Conservation (phyloP, 2,797 vertebrate genomes). For the Enteromius treurensis region DNA sequence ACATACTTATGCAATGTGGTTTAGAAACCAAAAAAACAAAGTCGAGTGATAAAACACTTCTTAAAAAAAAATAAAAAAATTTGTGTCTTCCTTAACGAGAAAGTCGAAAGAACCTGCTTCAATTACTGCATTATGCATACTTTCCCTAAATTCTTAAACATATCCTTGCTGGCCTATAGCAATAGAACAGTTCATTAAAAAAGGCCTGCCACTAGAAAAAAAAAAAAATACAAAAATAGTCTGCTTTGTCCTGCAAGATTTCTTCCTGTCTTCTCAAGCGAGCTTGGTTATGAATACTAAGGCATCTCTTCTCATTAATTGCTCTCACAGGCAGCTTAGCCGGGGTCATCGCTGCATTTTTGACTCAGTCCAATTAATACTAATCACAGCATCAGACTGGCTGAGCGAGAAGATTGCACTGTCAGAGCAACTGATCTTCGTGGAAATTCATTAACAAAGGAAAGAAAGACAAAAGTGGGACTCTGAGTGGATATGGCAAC, state of each 20-base stretch:
- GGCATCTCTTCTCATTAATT: constrained; percentile 49
- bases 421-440: constrained; percentile 33
- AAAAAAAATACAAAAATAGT: constrained; percentile 30
- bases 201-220: constrained; percentile 10
- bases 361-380: constrained; percentile 55
- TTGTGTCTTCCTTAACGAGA: constrained; percentile 10
- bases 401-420: constrained; percentile 31
- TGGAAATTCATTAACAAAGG: constrained; percentile 42
- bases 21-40: neutral
- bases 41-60: neutral
- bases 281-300: constrained; percentile 41
- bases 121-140: constrained; percentile 8
- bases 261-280: constrained; percentile 11
- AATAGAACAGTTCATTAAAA: constrained; percentile 41
- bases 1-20: neutral
- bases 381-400: constrained; percentile 52
- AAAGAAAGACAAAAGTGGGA: neutral
- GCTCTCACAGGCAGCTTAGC: constrained; percentile 55
- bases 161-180: constrained; percentile 24
- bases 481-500: neutral
- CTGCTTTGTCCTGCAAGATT: constrained; percentile 31
- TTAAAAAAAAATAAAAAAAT: neutral
- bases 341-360: constrained; percentile 53
- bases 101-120: constrained; percentile 26
- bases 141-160: constrained; percentile 14